phyloP scores from a whole-genome alignment of 53 echinoderm and acorn worm species.

The Paracentrotus lividus region DNA sequence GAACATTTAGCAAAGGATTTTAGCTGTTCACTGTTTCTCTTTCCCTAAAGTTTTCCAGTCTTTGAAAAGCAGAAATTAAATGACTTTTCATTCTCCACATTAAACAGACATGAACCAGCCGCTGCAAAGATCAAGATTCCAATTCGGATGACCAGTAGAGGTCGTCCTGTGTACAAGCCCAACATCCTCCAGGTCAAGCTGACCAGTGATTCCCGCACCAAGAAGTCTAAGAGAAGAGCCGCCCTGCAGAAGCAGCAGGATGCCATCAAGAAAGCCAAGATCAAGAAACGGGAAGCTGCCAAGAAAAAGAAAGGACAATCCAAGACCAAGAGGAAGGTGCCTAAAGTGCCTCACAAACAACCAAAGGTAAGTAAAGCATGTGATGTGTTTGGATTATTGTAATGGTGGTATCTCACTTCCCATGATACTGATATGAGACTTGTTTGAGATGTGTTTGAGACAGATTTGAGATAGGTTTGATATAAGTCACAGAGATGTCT shows the following conservation, averaged over 20 bases:
- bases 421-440: too few species aligned
- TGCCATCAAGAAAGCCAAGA: slow-evolving; percentile 40
- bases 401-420: too few species aligned
- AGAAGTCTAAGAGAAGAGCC: slow-evolving; percentile 18
- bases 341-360: not conserved
- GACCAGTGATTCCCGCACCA: slow-evolving; percentile 51
- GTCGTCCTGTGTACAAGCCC: slow-evolving; percentile 65
- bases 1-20: too few species aligned
- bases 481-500: too few species aligned
- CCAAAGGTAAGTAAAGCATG: slow-evolving; percentile 34
- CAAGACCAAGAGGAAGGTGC: slow-evolving; percentile 38
- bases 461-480: too few species aligned
- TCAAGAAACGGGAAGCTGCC: not conserved
- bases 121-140: slow-evolving; percentile 53
- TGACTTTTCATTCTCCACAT: not conserved
- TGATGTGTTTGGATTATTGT: too few species aligned
- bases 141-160: slow-evolving; percentile 63
- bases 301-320: slow-evolving; percentile 30
- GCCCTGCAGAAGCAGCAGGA: slow-evolving; percentile 61
- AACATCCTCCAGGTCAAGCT: slow-evolving; percentile 66
- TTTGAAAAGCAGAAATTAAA: not conserved
- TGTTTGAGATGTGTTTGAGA: too few species aligned
- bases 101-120: slow-evolving; percentile 31
- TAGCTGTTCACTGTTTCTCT: too few species aligned
- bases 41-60: not conserved